phyloP scores from a whole-genome alignment of 1,140 invertebrate species.

The Nixonia krombeini region DNA sequence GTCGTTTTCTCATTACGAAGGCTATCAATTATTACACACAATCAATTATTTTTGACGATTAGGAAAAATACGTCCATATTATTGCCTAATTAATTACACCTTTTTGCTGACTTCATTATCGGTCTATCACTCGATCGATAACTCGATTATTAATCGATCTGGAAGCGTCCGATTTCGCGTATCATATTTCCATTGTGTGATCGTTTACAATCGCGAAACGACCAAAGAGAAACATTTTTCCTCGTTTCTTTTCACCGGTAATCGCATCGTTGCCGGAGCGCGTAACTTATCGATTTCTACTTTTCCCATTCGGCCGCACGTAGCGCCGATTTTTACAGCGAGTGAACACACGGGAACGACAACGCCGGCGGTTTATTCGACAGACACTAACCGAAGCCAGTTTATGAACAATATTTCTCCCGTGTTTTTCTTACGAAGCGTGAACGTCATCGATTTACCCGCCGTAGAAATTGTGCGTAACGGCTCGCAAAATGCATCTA shows the following conservation, averaged over 20 bases:
- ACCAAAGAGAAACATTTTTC: background rate
- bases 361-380: slow-evolving; percentile 9
- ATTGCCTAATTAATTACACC: too few species aligned
- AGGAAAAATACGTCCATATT: too few species aligned
- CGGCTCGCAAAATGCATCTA: slow-evolving; percentile 53
- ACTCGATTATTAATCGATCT: too few species aligned
- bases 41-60: too few species aligned
- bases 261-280: background rate
- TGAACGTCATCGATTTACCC: slow-evolving; percentile 53
- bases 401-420: slow-evolving; percentile 35
- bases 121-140: too few species aligned
- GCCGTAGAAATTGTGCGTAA: slow-evolving; percentile 55
- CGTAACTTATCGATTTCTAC: background rate
- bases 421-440: slow-evolving; percentile 38
- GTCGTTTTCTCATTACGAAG: too few species aligned
- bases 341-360: slow-evolving; percentile 2
- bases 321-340: slow-evolving; percentile 13
- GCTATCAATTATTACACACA: too few species aligned
- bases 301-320: background rate
- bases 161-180: too few species aligned
- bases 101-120: too few species aligned
- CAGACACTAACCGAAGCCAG: slow-evolving; percentile 5
- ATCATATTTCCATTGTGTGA: too few species aligned
- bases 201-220: too few species aligned
- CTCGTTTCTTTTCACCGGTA: background rate